Evolutionary conservation across 2,888 invertebrate genomes (phyloP).

Genomic region (Synergus umbraculus): DNA sequence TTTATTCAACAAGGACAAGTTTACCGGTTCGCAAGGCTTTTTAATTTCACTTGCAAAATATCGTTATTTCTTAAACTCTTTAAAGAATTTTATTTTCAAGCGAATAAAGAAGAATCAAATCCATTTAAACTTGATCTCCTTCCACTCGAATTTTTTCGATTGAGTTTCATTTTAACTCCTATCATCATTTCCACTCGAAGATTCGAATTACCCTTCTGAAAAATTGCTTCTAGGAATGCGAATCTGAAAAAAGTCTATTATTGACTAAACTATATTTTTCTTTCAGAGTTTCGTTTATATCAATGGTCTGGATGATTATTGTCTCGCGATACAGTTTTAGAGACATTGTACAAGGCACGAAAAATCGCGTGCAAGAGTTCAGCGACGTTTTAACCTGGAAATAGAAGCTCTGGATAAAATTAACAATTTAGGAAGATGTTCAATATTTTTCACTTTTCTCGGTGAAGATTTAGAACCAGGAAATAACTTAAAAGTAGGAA

Average conservation of each 20-base stretch:
- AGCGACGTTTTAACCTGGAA: slow-evolving; percentile 3
- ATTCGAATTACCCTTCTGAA: neutral
- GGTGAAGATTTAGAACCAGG: too few relatives aligned
- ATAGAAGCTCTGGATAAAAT: neutral
- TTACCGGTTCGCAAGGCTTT: slow-evolving; percentile 32
- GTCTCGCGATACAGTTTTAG: slow-evolving; percentile 13
- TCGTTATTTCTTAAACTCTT: too few relatives aligned
- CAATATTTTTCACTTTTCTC: too few relatives aligned
- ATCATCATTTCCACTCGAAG: neutral
- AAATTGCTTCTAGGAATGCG: neutral
- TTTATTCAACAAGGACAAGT: slow-evolving; percentile 30
- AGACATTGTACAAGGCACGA: slow-evolving; percentile 22
- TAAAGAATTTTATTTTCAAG: too few relatives aligned
- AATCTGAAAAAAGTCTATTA: neutral
- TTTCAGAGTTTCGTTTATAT: neutral
- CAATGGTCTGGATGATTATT: neutral
- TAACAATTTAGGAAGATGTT: neutral
- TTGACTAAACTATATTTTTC: neutral
- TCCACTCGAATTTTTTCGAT: too few relatives aligned
- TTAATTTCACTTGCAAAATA: neutral
- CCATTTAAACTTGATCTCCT: neutral
- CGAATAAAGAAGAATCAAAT: neutral
- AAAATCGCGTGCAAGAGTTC: slow-evolving; percentile 35
- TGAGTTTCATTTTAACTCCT: neutral
- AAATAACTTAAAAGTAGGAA: too few relatives aligned